phyloP scores from a whole-genome alignment of 2,113 vertebrate genomes.

The Cebus imitator region DNA sequence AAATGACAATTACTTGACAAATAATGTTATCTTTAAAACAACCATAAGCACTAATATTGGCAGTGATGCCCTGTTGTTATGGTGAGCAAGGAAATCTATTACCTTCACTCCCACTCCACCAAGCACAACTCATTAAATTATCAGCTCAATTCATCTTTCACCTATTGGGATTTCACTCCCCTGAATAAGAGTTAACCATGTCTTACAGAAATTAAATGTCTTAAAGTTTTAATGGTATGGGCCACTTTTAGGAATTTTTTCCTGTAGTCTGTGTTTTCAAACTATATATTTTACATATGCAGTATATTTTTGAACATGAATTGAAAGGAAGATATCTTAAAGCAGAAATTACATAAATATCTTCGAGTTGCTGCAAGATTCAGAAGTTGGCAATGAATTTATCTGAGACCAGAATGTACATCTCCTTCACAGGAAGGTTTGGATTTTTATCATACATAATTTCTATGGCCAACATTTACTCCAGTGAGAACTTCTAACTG shows the following conservation, averaged over 20 bases:
- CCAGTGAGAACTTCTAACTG: background rate
- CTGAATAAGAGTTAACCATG: background rate
- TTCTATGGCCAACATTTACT: background rate
- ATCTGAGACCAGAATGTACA: background rate
- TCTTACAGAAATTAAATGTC: background rate
- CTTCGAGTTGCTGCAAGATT: background rate
- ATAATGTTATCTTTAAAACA: background rate
- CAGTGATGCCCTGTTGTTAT: background rate
- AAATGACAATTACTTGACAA: background rate
- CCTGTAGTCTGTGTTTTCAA: constrained; percentile 2
- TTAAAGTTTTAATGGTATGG: background rate
- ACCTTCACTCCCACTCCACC: background rate
- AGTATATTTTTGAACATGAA: background rate
- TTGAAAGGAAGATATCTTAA: constrained; percentile 29
- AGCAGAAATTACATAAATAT: background rate
- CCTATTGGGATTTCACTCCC: background rate
- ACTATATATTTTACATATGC: background rate
- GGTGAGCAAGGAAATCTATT: background rate
- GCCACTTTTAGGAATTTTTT: background rate
- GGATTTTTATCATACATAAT: background rate
- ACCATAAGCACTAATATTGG: too few species aligned
- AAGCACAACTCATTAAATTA: background rate
- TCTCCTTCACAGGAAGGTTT: background rate
- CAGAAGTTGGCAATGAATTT: background rate
- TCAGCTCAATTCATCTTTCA: background rate